Evolutionary conservation across 2,113 vertebrate genomes (phyloP).

Genomic region (Megaceryle torquata): DNA sequence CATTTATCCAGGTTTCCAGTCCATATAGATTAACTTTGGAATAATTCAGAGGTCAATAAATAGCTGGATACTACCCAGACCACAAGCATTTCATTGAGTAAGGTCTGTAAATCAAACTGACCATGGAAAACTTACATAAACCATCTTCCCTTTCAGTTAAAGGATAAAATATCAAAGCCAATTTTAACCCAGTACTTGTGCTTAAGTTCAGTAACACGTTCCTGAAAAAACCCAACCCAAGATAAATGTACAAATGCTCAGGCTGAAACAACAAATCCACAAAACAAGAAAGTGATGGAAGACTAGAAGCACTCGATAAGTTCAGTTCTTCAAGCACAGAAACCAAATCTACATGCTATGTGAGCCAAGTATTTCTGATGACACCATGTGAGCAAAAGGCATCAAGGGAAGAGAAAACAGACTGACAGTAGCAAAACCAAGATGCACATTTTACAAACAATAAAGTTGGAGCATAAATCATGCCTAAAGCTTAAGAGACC

Average conservation of each 20-base stretch:
- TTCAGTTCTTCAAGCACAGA: not conserved
- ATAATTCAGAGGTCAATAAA: not conserved
- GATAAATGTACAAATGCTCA: not conserved
- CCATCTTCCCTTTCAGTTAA: not conserved
- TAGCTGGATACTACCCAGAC: not conserved
- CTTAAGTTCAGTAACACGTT: not conserved
- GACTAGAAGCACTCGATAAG: not conserved
- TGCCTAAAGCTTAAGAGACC: not conserved
- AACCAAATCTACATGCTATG: not conserved
- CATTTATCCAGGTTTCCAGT: not conserved
- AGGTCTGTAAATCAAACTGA: not conserved
- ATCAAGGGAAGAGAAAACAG: not conserved
- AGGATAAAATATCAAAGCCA: not conserved
- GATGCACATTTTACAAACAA: not conserved
- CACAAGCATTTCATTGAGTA: not conserved
- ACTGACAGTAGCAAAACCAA: not conserved
- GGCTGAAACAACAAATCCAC: not conserved
- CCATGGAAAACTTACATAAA: not conserved
- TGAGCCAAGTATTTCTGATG: not conserved
- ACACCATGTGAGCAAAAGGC: not conserved
- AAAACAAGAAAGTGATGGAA: not conserved
- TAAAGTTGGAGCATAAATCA: not conserved
- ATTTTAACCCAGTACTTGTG: not conserved
- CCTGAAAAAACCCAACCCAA: not conserved
- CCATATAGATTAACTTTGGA: not conserved